A percentile compares a stretch with the other conserved stretches of the same genome.
These are phyloP conservation scores for Drosophila parvula DNA, from an alignment of 1,140 invertebrate species.

Conservation along the genomic window DNA sequence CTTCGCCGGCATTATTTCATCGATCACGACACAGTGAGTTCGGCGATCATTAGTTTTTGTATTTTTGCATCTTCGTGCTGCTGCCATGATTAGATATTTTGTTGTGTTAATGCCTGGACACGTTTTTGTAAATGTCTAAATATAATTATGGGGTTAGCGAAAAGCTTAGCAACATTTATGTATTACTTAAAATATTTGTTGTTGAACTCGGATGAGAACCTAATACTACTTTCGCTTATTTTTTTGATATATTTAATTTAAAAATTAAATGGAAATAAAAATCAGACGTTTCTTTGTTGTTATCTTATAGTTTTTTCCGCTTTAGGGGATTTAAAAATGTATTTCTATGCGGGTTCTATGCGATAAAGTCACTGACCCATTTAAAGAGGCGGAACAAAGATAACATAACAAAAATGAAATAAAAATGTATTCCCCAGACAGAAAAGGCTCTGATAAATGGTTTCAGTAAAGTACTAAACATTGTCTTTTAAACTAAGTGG, in stretches of 20 bases:
- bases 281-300: no score
- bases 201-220: not conserved
- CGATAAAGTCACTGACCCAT: conserved; percentile 5
- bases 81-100: conserved; percentile 18
- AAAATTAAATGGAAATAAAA: no score
- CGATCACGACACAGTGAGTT: conserved; percentile 29
- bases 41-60: conserved; percentile 15
- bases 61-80: conserved; percentile 8
- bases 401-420: not conserved
- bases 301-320: no score
- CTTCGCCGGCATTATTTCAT: conserved; percentile 36
- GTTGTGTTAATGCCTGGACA: conserved; percentile 16
- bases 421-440: not conserved
- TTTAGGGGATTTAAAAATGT: not conserved
- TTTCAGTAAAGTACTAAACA: not conserved
- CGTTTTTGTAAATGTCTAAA: conserved; percentile 22
- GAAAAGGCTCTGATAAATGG: conserved; percentile 1
- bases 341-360: conserved; percentile 1
- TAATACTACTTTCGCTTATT: no score
- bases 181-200: not conserved
- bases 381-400: not conserved
- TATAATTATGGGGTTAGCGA: not conserved
- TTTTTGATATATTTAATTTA: no score
- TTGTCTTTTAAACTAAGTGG: not conserved
- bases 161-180: not conserved